Base-by-base conservation (phyloP, 1,140 invertebrate species). In the Theocolax elegans region DNA sequence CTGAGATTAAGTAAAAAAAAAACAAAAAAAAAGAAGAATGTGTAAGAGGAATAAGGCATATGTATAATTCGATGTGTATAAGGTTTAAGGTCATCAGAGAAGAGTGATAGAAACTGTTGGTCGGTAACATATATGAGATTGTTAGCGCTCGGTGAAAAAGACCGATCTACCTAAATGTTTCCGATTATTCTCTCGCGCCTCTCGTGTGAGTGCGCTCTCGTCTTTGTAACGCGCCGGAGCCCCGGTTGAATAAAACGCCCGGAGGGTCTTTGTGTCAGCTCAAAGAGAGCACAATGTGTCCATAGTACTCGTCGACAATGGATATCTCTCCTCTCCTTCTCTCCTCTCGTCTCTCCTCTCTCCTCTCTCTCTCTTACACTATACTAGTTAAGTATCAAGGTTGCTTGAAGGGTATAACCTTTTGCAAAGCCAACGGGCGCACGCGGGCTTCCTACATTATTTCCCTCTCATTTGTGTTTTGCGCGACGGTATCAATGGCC, bases 351-450 rank as follows among this genome's bases (percentile, higher is more conserved):
- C 31, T 7, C 56, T 35, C 38, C n/a, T n/a, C 49, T 15, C 31
- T 38, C 35, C 64, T 75, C 77, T 78, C 40, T 64, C 15, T 21
- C 44, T 35, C 46, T 62, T 75, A 76, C 59, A 66, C 74, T 73
- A 72, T 62, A 77, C 75, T 79, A 77, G 75, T 80, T 80, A 80
- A 80, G 15, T 79, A 81, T 81, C 78, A 80, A 81, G 80, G 79
- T 79, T 80, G 70, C 75, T 77, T 76, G 72, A 76, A 79, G 77
- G 75, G 74, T 79, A 75, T 75, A 60, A 51, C 66, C 31, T 68
- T 49, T 59, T 42, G 31, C 40, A 38, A 51, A 25, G 54, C 25
- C 1, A 27, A 35, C 17, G 13, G 12, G 7, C 7, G 19, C n/a
- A 1, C 25, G n/a, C 13, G 29, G 38, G 38, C 58, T 62, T 69